These are phyloP conservation scores for Burhinus oedicnemus DNA, from an alignment of 2,113 vertebrate genomes.

Conservation along the genomic window DNA sequence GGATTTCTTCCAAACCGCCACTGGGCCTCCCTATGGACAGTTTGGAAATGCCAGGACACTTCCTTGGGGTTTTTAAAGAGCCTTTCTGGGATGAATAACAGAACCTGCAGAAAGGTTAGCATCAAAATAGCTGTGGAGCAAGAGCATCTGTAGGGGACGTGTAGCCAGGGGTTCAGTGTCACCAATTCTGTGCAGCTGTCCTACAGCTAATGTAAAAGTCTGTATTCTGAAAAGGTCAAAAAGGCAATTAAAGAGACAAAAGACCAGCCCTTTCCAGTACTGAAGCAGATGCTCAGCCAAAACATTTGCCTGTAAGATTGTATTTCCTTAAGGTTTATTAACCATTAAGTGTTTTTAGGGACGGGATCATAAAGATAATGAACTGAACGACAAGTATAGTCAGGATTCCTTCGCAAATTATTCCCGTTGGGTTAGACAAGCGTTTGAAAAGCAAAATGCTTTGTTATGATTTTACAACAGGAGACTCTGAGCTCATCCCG, in stretches of 20 bases:
- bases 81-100: neutral
- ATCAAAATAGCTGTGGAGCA: constrained; percentile 28
- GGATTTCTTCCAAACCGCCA: neutral
- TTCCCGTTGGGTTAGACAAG: neutral
- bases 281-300: constrained; percentile 26
- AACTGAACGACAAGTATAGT: neutral
- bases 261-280: neutral
- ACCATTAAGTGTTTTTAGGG: constrained; percentile 14
- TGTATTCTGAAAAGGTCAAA: constrained; percentile 54
- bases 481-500: neutral
- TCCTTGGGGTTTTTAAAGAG: neutral
- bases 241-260: constrained; percentile 66
- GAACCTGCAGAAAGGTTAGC: constrained; percentile 42
- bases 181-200: neutral
- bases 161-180: constrained; percentile 1
- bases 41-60: constrained; percentile 17
- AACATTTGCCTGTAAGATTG: constrained; percentile 38
- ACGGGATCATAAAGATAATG: neutral
- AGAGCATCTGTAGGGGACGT: neutral
- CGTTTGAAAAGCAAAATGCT: neutral
- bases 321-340: constrained; percentile 56
- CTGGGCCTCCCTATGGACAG: neutral
- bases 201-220: neutral
- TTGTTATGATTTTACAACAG: neutral
- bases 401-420: neutral